phyloP scores from a whole-genome alignment of 2,888 invertebrate species.

The Papilio elwesi region DNA sequence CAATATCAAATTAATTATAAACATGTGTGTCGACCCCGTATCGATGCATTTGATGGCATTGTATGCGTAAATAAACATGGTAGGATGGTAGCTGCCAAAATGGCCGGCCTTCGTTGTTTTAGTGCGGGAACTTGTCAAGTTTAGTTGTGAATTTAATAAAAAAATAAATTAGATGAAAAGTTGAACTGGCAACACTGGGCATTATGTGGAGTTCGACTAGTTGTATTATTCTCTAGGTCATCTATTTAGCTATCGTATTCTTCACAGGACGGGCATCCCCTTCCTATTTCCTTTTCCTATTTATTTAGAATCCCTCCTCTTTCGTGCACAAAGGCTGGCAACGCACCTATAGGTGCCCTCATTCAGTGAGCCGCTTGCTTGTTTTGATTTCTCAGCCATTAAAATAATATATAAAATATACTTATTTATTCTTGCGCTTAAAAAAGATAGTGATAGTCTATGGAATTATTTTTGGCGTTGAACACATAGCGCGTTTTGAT shows the following conservation, averaged over 20 bases:
- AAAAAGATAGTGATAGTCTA: conserved; percentile 23
- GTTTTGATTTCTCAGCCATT: neutral
- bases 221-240: too few species aligned
- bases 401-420: neutral
- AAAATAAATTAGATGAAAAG: neutral
- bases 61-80: conserved; percentile 81
- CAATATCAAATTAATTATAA: conserved; percentile 60
- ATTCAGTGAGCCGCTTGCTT: neutral
- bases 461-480: conserved; percentile 37
- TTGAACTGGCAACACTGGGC: neutral
- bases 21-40: conserved; percentile 70
- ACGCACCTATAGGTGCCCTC: too few species aligned
- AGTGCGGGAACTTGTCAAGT: conserved; percentile 57
- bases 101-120: conserved; percentile 81
- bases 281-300: too few species aligned
- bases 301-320: too few species aligned
- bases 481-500: conserved; percentile 54
- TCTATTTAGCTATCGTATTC: too few species aligned
- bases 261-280: too few species aligned
- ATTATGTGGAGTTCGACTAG: neutral
- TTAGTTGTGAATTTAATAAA: neutral
- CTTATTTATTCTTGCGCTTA: conserved; percentile 1
- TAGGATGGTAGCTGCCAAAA: conserved; percentile 69
- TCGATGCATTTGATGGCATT: conserved; percentile 77
- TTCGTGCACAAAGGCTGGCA: too few species aligned